These are phyloP conservation scores for Myzus persicae DNA, from an alignment of 1,140 invertebrate species.

Conservation along the genomic window DNA sequence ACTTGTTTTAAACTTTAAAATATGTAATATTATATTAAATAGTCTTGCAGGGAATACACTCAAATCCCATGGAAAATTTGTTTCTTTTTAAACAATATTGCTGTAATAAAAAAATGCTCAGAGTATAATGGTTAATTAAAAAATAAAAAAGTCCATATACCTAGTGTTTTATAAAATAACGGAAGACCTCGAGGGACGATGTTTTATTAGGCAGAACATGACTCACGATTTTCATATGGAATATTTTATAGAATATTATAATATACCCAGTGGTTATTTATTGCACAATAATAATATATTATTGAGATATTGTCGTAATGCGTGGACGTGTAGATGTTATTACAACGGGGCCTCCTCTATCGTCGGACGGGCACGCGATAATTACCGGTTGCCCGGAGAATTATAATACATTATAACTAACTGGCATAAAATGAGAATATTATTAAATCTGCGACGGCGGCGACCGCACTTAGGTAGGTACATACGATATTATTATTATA, in stretches of 20 bases:
- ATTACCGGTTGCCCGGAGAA: not conserved
- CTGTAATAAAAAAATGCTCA: not conserved
- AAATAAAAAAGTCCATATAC: not conserved
- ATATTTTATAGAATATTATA: too few species aligned
- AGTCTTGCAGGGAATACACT: too few species aligned
- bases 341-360: not conserved
- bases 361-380: not conserved
- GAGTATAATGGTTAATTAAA: not conserved
- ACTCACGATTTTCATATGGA: not conserved
- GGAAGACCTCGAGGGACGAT: not conserved
- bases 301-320: not conserved
- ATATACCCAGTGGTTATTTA: not conserved
- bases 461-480: not conserved
- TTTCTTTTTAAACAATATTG: not conserved
- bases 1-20: not conserved
- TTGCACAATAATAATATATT: conserved; percentile 14
- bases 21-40: too few species aligned
- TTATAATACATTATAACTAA: not conserved
- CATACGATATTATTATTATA: not conserved
- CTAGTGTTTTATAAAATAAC: not conserved
- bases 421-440: not conserved
- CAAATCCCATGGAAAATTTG: too few species aligned
- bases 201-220: not conserved
- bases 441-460: not conserved
- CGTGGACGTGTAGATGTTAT: not conserved